Evolutionary conservation across 2,113 vertebrate species (phyloP).

Genomic region (Pseudonaja textilis): DNA sequence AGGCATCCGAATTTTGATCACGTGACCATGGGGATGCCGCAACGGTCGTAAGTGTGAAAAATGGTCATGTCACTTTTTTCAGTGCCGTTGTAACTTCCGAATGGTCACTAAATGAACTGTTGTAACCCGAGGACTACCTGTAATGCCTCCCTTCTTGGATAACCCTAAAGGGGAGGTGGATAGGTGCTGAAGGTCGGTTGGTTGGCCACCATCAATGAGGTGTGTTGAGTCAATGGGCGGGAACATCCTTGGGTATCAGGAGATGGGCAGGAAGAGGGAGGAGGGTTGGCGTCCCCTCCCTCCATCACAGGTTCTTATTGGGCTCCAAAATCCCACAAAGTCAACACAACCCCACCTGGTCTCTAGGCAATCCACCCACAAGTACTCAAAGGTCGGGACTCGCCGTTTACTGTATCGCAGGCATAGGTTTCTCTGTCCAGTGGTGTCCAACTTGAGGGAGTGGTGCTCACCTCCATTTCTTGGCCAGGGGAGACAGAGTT

Average conservation of each 20-base stretch:
- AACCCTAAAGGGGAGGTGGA: neutral
- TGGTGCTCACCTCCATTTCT: too few relatives aligned
- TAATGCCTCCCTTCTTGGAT: neutral
- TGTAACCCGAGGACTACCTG: neutral
- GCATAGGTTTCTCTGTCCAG: too few relatives aligned
- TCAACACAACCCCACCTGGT: too few relatives aligned
- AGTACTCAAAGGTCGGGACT: too few relatives aligned
- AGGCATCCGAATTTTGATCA: neutral
- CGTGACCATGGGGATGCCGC: neutral
- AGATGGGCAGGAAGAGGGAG: neutral
- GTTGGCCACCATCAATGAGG: neutral
- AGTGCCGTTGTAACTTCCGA: neutral
- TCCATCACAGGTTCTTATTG: too few relatives aligned
- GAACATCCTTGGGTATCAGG: neutral
- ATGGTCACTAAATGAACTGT: neutral
- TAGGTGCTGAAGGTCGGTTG: neutral
- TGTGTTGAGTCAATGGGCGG: neutral
- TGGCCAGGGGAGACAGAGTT: too few relatives aligned
- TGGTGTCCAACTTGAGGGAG: too few relatives aligned
- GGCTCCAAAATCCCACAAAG: too few relatives aligned
- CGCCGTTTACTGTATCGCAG: too few relatives aligned
- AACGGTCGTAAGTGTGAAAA: neutral
- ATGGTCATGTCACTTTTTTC: neutral
- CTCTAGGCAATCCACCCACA: too few relatives aligned
- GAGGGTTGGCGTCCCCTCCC: neutral